These are phyloP conservation scores for Thymallus thymallus DNA, from an alignment of 2,113 vertebrate genomes.

Conservation along the genomic window DNA sequence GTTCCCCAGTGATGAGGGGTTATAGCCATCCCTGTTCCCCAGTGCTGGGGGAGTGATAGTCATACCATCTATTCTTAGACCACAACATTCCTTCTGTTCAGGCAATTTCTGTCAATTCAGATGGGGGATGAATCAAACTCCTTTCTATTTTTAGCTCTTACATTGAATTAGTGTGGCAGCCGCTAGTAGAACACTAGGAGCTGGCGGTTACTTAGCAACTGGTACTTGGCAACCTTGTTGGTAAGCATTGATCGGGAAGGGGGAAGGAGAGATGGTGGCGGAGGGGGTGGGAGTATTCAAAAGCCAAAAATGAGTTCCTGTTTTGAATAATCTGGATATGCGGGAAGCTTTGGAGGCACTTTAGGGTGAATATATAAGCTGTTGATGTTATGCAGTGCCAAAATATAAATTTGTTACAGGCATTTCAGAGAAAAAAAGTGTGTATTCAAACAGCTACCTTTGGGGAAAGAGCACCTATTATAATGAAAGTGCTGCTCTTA, in stretches of 20 bases:
- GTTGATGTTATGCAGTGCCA: constrained; percentile 23
- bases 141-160: constrained; percentile 74
- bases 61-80: constrained; percentile 16
- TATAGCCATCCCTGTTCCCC: background rate
- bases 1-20: too few species aligned
- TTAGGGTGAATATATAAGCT: constrained; percentile 19
- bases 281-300: constrained; percentile 47
- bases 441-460: constrained; percentile 6
- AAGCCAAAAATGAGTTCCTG: constrained; percentile 32
- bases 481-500: too few species aligned
- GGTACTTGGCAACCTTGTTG: constrained; percentile 73
- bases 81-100: constrained; percentile 42
- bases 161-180: constrained; percentile 66
- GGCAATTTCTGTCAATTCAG: constrained; percentile 63
- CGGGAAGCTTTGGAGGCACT: constrained; percentile 34
- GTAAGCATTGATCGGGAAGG: constrained; percentile 66
- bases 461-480: too few species aligned
- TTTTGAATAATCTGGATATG: constrained; percentile 44
- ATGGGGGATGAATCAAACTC: constrained; percentile 65
- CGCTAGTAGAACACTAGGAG: constrained; percentile 63
- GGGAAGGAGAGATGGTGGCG: constrained; percentile 23
- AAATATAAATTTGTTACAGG: constrained; percentile 30
- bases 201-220: constrained; percentile 73
- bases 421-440: constrained; percentile 29
- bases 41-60: background rate